These are phyloP conservation scores for Rhegmatorhina hoffmannsi DNA, from an alignment of 2,113 vertebrate genomes.

Conservation along the genomic window DNA sequence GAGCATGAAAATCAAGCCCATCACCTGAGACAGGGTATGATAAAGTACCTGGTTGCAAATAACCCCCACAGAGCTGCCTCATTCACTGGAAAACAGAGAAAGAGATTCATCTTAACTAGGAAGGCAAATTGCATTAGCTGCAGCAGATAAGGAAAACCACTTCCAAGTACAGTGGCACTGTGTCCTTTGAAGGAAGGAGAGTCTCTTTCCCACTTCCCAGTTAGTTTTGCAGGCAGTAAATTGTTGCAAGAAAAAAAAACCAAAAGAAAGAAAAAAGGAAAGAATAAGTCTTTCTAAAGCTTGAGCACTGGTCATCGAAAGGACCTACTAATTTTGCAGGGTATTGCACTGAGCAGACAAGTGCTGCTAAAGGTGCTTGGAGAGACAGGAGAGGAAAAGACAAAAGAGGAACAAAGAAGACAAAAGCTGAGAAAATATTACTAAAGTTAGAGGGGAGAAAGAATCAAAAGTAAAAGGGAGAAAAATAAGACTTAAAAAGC, in stretches of 20 bases:
- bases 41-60: neutral
- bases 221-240: neutral
- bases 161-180: neutral
- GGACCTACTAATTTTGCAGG: neutral
- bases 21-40: neutral
- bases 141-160: neutral
- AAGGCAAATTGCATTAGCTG: slow-evolving; percentile 19
- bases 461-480: neutral
- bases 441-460: neutral
- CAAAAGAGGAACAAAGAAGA: neutral
- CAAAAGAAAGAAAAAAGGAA: neutral
- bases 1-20: slow-evolving; percentile 38
- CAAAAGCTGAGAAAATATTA: neutral
- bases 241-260: neutral
- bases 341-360: neutral
- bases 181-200: neutral
- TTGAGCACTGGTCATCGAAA: neutral
- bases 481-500: neutral
- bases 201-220: neutral
- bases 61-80: neutral
- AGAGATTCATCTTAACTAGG: neutral
- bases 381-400: neutral
- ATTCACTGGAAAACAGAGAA: neutral
- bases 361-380: neutral
- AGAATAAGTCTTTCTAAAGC: neutral